phyloP scores from a whole-genome alignment of 2,797 vertebrate species.

The Lagodon rhomboides region DNA sequence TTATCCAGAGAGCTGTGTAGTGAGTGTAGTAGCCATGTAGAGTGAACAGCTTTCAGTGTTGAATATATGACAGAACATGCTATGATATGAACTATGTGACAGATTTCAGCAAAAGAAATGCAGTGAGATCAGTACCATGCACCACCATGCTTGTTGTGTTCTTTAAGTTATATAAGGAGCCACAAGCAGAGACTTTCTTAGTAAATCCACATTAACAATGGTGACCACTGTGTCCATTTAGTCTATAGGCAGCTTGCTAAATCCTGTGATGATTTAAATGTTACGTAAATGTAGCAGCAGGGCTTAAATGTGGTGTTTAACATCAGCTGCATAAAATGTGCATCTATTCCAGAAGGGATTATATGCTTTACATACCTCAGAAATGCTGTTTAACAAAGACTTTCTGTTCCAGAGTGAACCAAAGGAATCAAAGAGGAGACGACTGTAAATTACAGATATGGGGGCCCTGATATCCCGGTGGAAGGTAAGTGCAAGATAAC shows the following conservation, averaged over 20 bases:
- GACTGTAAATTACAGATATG: conserved; percentile 81
- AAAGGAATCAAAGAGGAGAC: conserved; percentile 25
- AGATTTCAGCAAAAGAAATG: not conserved
- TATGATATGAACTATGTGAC: fast-evolving
- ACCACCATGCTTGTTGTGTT: not conserved
- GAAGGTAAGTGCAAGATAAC: conserved; percentile 86
- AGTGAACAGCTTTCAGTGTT: not conserved
- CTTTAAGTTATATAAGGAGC: not conserved
- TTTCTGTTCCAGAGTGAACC: conserved; percentile 54
- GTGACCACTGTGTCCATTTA: conserved; percentile 9
- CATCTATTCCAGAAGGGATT: not conserved
- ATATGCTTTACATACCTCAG: not conserved
- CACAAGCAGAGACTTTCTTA: not conserved
- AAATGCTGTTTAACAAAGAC: not conserved
- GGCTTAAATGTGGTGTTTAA: conserved; percentile 3
- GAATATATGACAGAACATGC: too few relatives aligned
- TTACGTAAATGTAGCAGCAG: conserved; percentile 2
- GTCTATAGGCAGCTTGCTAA: conserved; percentile 10
- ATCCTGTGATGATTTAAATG: conserved; percentile 16
- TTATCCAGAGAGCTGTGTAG: not conserved
- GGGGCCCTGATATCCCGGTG: conserved; percentile 92
- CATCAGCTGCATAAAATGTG: not conserved
- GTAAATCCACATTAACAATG: conserved; percentile 23
- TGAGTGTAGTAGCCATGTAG: too few relatives aligned
- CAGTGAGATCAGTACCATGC: not conserved